Evolutionary conservation across 2,113 vertebrate species (phyloP).

Genomic region (Sminthopsis crassicaudata): DNA sequence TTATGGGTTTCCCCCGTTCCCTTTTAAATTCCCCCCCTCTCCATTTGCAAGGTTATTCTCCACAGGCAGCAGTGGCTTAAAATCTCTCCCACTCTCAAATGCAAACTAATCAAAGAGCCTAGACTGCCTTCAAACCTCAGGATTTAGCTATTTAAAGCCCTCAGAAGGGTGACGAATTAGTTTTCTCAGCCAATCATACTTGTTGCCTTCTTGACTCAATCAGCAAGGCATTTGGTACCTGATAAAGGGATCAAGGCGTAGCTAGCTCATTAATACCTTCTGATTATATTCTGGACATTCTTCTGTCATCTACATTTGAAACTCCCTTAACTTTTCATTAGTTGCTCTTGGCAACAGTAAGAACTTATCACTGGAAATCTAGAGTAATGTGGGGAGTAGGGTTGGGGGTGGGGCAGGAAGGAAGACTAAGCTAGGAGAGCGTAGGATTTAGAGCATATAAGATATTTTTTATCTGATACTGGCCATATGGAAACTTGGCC

Average conservation of each 20-base stretch:
- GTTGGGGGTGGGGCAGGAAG: neutral
- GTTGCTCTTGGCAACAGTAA: neutral
- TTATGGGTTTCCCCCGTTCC: rapidly evolving
- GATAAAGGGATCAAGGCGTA: neutral
- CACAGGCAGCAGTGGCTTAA: neutral
- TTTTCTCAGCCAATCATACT: neutral
- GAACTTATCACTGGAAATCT: neutral
- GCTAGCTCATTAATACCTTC: neutral
- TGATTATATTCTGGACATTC: neutral
- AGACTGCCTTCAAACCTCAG: neutral
- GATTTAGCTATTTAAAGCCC: neutral
- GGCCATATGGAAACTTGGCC: neutral
- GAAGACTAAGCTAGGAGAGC: neutral
- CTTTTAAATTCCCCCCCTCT: rapidly evolving
- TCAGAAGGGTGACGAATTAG: neutral
- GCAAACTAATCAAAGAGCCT: neutral
- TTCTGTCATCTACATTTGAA: neutral
- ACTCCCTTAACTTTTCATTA: neutral
- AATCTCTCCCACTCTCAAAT: neutral
- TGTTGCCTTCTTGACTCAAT: neutral
- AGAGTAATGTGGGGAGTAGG: neutral
- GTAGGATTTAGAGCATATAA: neutral
- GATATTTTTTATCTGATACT: neutral
- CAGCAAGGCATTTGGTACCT: neutral
- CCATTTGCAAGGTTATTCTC: neutral